A percentile compares a stretch with the other conserved stretches of the same genome.
These are phyloP conservation scores for Hipposideros armiger DNA, from an alignment of 2,113 vertebrate species.

Conservation along the genomic window DNA sequence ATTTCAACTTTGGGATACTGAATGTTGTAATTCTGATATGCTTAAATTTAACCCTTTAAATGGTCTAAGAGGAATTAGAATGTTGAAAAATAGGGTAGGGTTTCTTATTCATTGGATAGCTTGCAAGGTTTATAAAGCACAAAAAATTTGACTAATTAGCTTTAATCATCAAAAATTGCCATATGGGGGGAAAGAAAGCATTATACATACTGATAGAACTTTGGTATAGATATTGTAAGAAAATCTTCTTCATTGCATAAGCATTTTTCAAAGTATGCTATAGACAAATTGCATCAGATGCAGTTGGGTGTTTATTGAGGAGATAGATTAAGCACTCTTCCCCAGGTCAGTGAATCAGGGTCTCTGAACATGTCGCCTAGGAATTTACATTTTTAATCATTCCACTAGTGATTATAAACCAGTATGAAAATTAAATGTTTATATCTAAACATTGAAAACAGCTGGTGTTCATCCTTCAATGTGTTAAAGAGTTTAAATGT, in stretches of 20 bases:
- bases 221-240: neutral
- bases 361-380: neutral
- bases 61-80: slow-evolving; percentile 24
- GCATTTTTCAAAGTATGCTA: neutral
- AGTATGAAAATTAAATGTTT: slow-evolving; percentile 39
- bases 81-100: neutral
- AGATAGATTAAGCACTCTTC: neutral
- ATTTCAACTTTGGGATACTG: slow-evolving; percentile 67
- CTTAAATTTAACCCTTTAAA: slow-evolving; percentile 15
- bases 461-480: neutral
- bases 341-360: neutral
- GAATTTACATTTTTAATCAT: neutral
- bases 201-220: neutral
- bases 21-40: slow-evolving; percentile 57
- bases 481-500: neutral
- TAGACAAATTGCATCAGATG: neutral
- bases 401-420: neutral
- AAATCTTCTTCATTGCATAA: neutral
- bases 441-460: slow-evolving; percentile 15
- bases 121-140: slow-evolving; percentile 11
- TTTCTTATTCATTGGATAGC: neutral
- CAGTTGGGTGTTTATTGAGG: neutral
- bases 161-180: neutral
- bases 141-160: neutral
- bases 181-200: no score